These are phyloP conservation scores for Alligator mississippiensis DNA, from an alignment of 2,113 vertebrate genomes.

Conservation along the genomic window DNA sequence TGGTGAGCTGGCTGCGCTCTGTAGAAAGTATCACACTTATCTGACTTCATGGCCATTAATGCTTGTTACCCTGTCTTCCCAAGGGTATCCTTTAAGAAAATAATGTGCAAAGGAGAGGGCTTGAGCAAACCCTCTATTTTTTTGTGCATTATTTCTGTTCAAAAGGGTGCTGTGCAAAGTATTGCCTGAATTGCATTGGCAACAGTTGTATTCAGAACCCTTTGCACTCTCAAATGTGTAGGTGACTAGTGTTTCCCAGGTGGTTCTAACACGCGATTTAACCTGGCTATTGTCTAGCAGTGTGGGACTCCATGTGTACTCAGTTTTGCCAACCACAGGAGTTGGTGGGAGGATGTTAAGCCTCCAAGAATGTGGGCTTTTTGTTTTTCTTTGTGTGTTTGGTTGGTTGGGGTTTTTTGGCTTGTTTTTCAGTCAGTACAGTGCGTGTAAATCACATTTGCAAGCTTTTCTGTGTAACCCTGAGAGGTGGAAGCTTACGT, in stretches of 20 bases:
- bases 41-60: constrained; percentile 53
- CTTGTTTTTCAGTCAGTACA: neutral
- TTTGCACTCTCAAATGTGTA: neutral
- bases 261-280: neutral
- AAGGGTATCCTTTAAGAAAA: neutral
- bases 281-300: neutral
- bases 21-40: constrained; percentile 55
- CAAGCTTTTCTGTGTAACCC: neutral
- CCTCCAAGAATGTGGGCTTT: too few species aligned
- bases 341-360: too few species aligned
- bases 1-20: constrained; percentile 61
- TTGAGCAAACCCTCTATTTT: constrained; percentile 50
- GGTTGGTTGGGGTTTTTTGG: neutral
- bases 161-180: constrained; percentile 30
- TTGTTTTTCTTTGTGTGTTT: too few species aligned
- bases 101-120: constrained; percentile 28
- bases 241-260: neutral
- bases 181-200: constrained; percentile 49
- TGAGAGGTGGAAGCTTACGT: neutral
- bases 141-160: constrained; percentile 32
- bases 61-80: constrained; percentile 30
- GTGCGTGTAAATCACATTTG: neutral
- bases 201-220: constrained; percentile 17
- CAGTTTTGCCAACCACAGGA: neutral
- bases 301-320: neutral